Conservation (phyloP, 2,797 vertebrate species). For the Margarornis squamiger region DNA sequence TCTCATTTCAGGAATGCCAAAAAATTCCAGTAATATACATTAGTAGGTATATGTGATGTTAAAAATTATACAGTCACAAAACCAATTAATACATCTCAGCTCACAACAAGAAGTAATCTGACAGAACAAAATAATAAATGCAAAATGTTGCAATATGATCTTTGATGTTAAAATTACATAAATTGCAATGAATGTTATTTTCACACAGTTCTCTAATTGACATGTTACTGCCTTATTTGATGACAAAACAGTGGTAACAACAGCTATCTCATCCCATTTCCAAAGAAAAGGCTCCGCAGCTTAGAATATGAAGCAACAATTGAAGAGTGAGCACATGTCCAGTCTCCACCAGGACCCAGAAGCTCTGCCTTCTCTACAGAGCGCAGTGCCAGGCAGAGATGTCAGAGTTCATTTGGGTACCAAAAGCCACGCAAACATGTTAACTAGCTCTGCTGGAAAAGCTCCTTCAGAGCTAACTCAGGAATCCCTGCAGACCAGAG, state of each 20-base stretch:
- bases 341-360: neutral
- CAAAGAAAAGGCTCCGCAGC: neutral
- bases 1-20: neutral
- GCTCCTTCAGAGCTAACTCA: neutral
- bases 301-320: neutral
- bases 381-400: neutral
- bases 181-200: neutral
- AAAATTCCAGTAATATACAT: neutral
- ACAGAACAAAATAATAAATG: neutral
- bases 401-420: neutral
- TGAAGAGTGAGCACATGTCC: fast-evolving
- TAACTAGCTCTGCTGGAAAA: neutral
- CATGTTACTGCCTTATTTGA: neutral
- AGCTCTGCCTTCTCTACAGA: neutral
- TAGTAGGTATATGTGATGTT: neutral
- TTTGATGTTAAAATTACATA: neutral
- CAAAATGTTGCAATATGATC: neutral
- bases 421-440: neutral
- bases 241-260: neutral
- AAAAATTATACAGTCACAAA: neutral
- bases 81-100: neutral
- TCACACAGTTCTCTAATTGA: neutral
- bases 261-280: neutral
- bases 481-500: neutral
- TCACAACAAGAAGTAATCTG: neutral